Base-by-base conservation (phyloP, 2,888 invertebrate genomes). In the Perdita meconis region DNA sequence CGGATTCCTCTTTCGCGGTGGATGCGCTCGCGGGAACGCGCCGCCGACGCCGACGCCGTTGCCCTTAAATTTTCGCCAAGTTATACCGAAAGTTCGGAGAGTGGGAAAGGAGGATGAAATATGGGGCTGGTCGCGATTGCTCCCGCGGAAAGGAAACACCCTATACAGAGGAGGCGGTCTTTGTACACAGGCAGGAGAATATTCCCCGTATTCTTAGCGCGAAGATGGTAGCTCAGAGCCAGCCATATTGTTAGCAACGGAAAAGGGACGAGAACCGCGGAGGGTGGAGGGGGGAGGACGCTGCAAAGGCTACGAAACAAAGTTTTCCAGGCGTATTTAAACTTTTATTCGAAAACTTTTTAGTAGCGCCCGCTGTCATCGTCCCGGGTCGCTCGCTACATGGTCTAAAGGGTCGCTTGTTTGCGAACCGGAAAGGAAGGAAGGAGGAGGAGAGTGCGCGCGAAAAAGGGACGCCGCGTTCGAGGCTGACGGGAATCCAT, bases 281-380 rank as follows among this genome's bases (percentile, higher is more conserved):
- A 13, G 19, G 5, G 63, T 6, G 22, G 26, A 10, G 19, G 40
- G 47, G n/a, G n/a, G n/a, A n/a, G n/a, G n/a, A n/a, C n/a, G 10
- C 50, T 24, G 42, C 47, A 56, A 69, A 34, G 60, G 70, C 78
- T 65, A 81, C 84, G 86, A 86, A 88, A 87, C 89, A 88, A 91
- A 91, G 86, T 91, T 66, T 91, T 86, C 75, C 60, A 79, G 87
- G 86, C 87, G 89, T 91, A 91, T 91, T 91, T 90, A 90, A 91
- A 91, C 89, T 91, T 91, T 91, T 91, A 91, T 91, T 90, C 89
- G 89, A 89, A 91, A 91, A 91, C 89, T 91, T 91, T 91, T 90
- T 90, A 89, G 88, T 87, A 80, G 44, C 68, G 50, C 57, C 44
- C 36, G 38, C 67, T 53, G 70, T 68, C 73, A 56, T 69, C 68